Conservation (phyloP, 2,113 vertebrate genomes). For the Phylloscopus trochiloides region DNA sequence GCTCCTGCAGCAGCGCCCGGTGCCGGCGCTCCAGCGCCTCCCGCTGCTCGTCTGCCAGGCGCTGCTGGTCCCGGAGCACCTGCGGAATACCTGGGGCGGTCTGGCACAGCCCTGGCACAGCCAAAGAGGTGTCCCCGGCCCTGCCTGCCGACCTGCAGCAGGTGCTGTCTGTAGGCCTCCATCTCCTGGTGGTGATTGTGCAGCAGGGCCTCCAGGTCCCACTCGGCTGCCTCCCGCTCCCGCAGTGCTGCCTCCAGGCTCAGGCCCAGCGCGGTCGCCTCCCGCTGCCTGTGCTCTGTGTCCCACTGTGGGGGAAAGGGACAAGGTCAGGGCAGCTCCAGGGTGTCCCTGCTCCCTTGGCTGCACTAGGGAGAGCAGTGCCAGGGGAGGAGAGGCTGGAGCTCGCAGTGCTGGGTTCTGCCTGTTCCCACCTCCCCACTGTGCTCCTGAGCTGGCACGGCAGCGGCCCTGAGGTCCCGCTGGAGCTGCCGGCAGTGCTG, state of each 20-base stretch:
- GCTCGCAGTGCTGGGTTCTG: not conserved
- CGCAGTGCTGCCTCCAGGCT: slow-evolving; percentile 77
- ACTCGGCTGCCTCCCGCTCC: slow-evolving; percentile 72
- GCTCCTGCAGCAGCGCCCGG: slow-evolving; percentile 71
- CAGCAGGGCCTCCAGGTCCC: slow-evolving; percentile 71
- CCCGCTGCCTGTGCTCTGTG: slow-evolving; percentile 59
- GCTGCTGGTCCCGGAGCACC: slow-evolving; percentile 81
- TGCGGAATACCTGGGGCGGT: not conserved
- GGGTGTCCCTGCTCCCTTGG: not conserved
- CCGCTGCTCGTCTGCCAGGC: slow-evolving; percentile 75
- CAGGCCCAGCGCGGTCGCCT: slow-evolving; percentile 70
- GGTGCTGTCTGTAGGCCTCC: slow-evolving; percentile 69
- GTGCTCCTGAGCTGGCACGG: slow-evolving; percentile 51
- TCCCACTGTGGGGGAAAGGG: slow-evolving; percentile 9
- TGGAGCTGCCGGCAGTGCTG: slow-evolving; percentile 76
- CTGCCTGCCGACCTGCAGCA: slow-evolving; percentile 76
- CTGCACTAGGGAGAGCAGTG: not conserved
- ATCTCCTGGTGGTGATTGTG: slow-evolving; percentile 67
- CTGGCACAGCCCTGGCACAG: not conserved
- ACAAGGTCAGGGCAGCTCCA: not conserved
- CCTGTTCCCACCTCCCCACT: not conserved
- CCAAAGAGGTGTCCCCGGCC: rapidly evolving
- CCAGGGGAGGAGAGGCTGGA: not conserved
- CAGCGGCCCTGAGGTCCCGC: slow-evolving; percentile 64
- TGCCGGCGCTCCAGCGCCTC: slow-evolving; percentile 68